phyloP scores from a whole-genome alignment of 2,888 invertebrate genomes.

The Phymatocera aterrima region DNA sequence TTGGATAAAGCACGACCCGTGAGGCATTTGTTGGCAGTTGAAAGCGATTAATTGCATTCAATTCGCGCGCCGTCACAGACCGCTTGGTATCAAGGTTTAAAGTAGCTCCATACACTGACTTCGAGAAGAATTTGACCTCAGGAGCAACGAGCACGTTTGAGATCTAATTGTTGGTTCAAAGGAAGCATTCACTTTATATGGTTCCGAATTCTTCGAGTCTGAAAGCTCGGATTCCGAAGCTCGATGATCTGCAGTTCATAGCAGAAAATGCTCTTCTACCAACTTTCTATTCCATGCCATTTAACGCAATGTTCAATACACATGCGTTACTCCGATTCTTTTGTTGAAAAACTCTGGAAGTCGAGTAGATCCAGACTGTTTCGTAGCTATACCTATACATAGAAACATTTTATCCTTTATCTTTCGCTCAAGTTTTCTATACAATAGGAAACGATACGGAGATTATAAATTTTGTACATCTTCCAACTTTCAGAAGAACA shows the following conservation, averaged over 20 bases:
- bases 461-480: neutral
- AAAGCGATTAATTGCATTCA: conserved; percentile 39
- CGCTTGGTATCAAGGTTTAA: conserved; percentile 18
- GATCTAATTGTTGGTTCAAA: neutral
- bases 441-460: neutral
- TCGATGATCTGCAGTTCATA: neutral
- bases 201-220: neutral
- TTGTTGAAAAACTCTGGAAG: neutral
- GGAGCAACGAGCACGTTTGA: neutral
- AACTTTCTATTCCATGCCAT: conserved; percentile 6
- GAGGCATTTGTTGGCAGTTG: conserved; percentile 4
- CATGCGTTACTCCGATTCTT: neutral
- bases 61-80: neutral
- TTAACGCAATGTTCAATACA: conserved; percentile 1
- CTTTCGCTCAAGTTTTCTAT: neutral
- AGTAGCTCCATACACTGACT: neutral
- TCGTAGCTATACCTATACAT: neutral
- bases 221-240: neutral
- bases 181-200: neutral
- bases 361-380: neutral
- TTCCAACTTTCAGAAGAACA: conserved; percentile 1
- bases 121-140: neutral
- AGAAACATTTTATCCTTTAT: neutral
- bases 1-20: neutral
- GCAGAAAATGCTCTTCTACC: neutral